A percentile compares a stretch with the other conserved stretches of the same genome.
Evolutionary conservation across 2,888 invertebrate species (phyloP).

Genomic region (Cylloceria caligata): DNA sequence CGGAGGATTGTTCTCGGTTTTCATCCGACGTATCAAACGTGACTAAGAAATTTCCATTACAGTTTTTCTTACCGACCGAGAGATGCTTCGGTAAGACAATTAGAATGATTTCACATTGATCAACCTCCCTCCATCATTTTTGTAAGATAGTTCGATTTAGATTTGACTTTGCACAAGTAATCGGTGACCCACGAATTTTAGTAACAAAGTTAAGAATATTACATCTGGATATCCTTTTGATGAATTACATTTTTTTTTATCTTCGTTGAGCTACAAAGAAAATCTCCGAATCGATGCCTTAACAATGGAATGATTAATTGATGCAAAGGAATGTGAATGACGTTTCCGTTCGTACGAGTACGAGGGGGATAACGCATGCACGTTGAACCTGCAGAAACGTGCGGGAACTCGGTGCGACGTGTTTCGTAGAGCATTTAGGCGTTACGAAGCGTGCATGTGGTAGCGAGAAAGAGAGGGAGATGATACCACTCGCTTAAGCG

Average conservation of each 20-base stretch:
- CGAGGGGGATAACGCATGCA: not conserved
- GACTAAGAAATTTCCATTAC: too few relatives aligned
- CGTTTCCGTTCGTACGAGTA: not conserved
- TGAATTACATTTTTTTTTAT: not conserved
- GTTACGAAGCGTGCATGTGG: not conserved
- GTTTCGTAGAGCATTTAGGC: not conserved
- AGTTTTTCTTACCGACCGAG: too few relatives aligned
- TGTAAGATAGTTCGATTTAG: not conserved
- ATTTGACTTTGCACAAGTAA: not conserved
- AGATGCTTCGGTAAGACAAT: too few relatives aligned
- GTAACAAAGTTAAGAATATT: not conserved
- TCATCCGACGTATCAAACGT: too few relatives aligned
- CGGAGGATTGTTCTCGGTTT: too few relatives aligned
- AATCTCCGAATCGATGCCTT: not conserved
- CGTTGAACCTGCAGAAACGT: not conserved
- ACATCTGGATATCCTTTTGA: not conserved
- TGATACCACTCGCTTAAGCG: not conserved
- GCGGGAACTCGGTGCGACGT: slow-evolving; percentile 14
- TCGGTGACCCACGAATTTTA: not conserved
- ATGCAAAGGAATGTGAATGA: slow-evolving; percentile 7
- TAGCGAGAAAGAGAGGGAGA: not conserved
- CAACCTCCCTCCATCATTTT: not conserved
- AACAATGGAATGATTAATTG: slow-evolving; percentile 5
- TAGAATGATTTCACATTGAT: not conserved
- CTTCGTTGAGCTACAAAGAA: not conserved